A percentile compares a stretch with the other conserved stretches of the same genome.
Evolutionary conservation across 2,888 invertebrate species (phyloP).

Genomic region (Melanchra persicariae): DNA sequence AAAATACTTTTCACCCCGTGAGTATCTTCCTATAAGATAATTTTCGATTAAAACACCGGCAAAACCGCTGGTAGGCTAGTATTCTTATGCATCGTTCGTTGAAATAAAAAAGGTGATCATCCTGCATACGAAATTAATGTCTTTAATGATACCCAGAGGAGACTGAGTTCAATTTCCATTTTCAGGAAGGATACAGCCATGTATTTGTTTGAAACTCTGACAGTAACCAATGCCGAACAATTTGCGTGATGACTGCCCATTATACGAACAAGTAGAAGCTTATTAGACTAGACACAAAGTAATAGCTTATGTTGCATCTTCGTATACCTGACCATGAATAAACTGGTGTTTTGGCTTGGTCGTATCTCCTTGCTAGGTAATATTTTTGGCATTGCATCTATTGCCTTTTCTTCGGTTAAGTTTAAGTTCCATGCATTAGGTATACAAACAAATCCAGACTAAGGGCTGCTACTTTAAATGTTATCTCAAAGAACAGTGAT

Average conservation of each 20-base stretch:
- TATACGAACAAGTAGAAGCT: conserved; percentile 37
- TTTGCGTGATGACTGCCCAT: conserved; percentile 42
- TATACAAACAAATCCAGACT: no score
- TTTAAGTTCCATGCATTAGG: not conserved
- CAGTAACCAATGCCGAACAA: conserved; percentile 41
- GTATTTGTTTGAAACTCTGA: conserved; percentile 33
- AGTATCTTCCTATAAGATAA: no score
- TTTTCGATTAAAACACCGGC: no score
- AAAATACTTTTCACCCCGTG: no score
- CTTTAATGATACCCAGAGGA: not conserved
- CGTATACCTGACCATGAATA: conserved; percentile 9
- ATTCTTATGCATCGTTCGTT: no score
- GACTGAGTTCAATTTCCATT: not conserved
- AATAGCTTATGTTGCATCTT: conserved; percentile 35
- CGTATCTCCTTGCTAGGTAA: not conserved
- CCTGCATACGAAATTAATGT: not conserved
- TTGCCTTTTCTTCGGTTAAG: not conserved
- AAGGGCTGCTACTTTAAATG: no score
- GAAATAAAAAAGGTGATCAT: no score
- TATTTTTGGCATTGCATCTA: not conserved
- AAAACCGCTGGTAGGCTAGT: no score
- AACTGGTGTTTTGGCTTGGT: not conserved
- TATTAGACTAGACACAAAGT: conserved; percentile 42
- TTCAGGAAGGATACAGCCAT: not conserved
- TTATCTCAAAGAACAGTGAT: no score